Percentiles rank a stretch among this genome's conserved stretches.
These are phyloP conservation scores for Macrobrachium rosenbergii DNA, from an alignment of 1,140 invertebrate species.

Conservation along the genomic window DNA sequence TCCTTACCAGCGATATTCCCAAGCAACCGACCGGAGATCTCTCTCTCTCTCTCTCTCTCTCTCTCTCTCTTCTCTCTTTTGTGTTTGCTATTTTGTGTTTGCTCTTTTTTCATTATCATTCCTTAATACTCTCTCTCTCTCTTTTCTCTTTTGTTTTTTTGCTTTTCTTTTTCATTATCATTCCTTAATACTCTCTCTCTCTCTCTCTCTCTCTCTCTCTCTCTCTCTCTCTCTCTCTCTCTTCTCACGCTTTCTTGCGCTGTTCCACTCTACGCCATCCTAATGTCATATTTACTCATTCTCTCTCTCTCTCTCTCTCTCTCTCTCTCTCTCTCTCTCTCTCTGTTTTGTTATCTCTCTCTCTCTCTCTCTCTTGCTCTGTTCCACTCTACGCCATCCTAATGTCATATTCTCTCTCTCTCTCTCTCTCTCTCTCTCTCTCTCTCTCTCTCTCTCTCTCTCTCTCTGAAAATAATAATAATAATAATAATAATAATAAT, in stretches of 20 bases:
- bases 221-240: background rate
- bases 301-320: background rate
- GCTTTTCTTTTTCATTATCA: too few species aligned
- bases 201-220: background rate
- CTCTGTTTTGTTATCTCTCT: background rate
- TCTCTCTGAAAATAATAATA: too few species aligned
- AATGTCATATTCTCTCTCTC: too few species aligned
- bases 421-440: background rate
- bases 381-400: background rate
- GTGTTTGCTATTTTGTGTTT: background rate
- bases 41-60: background rate
- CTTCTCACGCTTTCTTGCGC: background rate
- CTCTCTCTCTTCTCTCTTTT: background rate
- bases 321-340: background rate
- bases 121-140: too few species aligned
- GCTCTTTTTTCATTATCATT: background rate
- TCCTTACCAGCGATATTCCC: background rate
- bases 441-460: background rate
- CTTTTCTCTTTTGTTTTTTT: too few species aligned
- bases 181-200: too few species aligned
- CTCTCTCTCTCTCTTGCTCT: background rate
- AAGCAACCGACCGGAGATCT: too few species aligned
- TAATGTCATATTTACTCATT: background rate
- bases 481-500: too few species aligned
- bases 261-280: background rate